Percentiles rank a stretch among this genome's conserved stretches.
Conservation (phyloP, 2,797 vertebrate species). For the Channallabes apus region DNA sequence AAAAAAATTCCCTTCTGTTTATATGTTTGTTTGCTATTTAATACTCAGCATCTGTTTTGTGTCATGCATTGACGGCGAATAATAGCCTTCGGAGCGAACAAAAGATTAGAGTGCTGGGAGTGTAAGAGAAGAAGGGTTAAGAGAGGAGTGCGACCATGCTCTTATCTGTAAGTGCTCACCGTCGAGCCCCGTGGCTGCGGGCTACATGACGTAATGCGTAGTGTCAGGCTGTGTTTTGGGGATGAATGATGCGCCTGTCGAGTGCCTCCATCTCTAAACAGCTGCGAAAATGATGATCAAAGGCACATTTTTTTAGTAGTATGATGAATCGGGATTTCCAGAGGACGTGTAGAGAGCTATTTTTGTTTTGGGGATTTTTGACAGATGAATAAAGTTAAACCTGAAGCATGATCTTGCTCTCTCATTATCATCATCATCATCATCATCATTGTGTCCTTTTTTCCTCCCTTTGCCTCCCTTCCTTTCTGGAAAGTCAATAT, state of each 20-base stretch:
- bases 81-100: conserved; percentile 50
- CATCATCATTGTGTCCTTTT: not conserved
- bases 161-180: conserved; percentile 35
- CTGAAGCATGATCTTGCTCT: not conserved
- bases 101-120: conserved; percentile 43
- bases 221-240: conserved; percentile 45
- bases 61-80: conserved; percentile 55
- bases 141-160: conserved; percentile 15
- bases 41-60: conserved; percentile 57
- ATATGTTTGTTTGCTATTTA: conserved; percentile 61
- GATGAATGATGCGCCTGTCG: conserved; percentile 50
- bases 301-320: conserved; percentile 38
- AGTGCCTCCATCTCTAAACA: conserved; percentile 39
- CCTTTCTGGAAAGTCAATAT: conserved; percentile 14
- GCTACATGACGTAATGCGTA: conserved; percentile 50
- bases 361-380: conserved; percentile 16
- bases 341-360: conserved; percentile 16
- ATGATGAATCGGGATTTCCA: conserved; percentile 47
- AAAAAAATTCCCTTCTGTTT: conserved; percentile 41
- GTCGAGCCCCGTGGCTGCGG: conserved; percentile 45
- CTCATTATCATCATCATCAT: not conserved
- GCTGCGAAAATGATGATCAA: conserved; percentile 57
- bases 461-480: not conserved
- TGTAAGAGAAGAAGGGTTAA: conserved; percentile 45
- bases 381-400: conserved; percentile 8